These are phyloP conservation scores for Chiloscyllium punctatum DNA, from an alignment of 2,797 vertebrate genomes.

Conservation along the genomic window DNA sequence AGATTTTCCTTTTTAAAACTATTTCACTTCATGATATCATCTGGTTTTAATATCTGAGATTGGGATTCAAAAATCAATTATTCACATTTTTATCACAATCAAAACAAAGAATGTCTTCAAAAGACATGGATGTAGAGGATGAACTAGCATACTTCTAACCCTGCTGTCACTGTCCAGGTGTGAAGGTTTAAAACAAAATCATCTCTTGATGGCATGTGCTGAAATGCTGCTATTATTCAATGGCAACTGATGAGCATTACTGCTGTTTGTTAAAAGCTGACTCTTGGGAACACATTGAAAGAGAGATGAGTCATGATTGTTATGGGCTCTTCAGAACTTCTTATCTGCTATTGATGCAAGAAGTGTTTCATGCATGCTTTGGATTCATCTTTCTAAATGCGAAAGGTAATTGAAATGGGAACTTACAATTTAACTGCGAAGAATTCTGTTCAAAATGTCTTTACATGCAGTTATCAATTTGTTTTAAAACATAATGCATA, in stretches of 20 bases:
- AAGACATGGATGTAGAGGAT: not conserved
- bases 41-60: too few relatives aligned
- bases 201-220: not conserved
- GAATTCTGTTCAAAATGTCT: not conserved
- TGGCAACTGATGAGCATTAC: not conserved
- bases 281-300: not conserved
- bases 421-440: too few relatives aligned
- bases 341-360: not conserved
- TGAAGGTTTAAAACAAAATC: not conserved
- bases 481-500: not conserved
- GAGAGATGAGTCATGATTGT: not conserved
- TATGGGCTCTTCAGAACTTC: not conserved
- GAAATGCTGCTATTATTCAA: not conserved
- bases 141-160: not conserved
- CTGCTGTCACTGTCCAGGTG: not conserved
- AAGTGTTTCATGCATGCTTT: not conserved
- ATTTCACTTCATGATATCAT: too few relatives aligned
- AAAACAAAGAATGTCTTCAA: not conserved
- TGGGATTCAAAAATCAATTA: too few relatives aligned
- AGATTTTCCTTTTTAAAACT: too few relatives aligned
- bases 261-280: not conserved
- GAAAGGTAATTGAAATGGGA: not conserved
- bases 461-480: not conserved
- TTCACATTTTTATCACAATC: too few relatives aligned
- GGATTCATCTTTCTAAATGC: not conserved